Conservation (phyloP, 2,113 vertebrate genomes). For the Bos taurus region ARS-UCD2.0 NC_037350.1:49619501-49620000, state of each 20-base stretch:
- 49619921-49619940: no score
- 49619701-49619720: neutral
- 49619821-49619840: neutral
- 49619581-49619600: neutral
- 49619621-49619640: neutral
- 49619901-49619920: neutral
- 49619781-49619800: neutral
- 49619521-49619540: neutral
- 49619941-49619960: neutral
- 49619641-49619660: rapidly evolving
- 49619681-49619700: neutral
- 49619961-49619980: rapidly evolving
- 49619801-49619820: neutral
- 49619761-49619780: rapidly evolving
- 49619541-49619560: neutral
- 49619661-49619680: neutral
- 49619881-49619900: neutral
- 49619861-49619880: neutral
- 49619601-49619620: neutral
- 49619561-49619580: no score
- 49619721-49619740: neutral
- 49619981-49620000: neutral
- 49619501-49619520: neutral
- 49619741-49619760: neutral
- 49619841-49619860: neutral